phyloP scores from a whole-genome alignment of 2,888 invertebrate species.

The Agrochola circellaris region DNA sequence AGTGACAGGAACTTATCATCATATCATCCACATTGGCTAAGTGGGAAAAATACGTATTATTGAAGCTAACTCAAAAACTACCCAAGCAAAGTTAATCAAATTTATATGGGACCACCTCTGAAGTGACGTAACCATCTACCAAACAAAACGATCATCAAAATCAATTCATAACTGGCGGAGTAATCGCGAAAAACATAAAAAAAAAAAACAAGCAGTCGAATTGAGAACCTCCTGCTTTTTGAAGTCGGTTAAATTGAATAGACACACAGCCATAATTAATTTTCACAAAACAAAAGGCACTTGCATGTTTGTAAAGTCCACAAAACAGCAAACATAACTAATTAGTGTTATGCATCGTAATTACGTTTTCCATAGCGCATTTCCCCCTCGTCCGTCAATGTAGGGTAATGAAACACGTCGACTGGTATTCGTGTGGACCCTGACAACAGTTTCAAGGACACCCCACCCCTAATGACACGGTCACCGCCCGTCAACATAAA shows the following conservation, averaged over 20 bases:
- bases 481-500: slow-evolving; percentile 58
- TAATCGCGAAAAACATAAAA: no score
- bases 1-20: no score
- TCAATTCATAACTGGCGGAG: no score
- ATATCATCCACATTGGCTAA: no score
- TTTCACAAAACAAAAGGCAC: slow-evolving; percentile 25
- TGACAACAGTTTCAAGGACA: slow-evolving; percentile 71
- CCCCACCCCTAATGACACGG: slow-evolving; percentile 69
- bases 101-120: no score
- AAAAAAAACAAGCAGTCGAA: no score
- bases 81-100: no score
- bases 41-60: no score
- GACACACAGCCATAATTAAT: slow-evolving; percentile 19
- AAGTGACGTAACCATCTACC: no score
- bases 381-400: slow-evolving; percentile 49
- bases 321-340: slow-evolving; percentile 45
- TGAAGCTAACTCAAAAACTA: no score
- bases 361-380: slow-evolving; percentile 43
- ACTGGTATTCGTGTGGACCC: slow-evolving; percentile 68
- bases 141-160: no score
- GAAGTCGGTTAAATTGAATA: not conserved
- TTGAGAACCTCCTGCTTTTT: no score
- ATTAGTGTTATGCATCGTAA: slow-evolving; percentile 50
- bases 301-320: slow-evolving; percentile 24
- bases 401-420: slow-evolving; percentile 32